Percentiles rank a stretch among this genome's conserved stretches.
Conservation (phyloP, 2,888 invertebrate genomes). For the Elegia similella region DNA sequence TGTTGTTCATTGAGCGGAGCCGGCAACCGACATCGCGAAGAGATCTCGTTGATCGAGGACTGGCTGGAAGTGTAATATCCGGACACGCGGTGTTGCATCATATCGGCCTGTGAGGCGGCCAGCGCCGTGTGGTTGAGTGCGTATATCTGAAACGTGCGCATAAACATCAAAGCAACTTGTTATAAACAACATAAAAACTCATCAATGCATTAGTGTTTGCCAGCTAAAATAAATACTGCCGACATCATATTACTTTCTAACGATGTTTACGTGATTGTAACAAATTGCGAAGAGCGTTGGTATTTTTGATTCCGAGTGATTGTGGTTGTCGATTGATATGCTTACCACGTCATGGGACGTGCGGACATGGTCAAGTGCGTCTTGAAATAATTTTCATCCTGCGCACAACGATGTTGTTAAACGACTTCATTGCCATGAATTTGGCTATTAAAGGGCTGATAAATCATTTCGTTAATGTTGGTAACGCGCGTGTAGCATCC, state of each 20-base stretch:
- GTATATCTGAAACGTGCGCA: constrained; percentile 74
- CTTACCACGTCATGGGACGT: no score
- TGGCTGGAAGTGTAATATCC: constrained; percentile 95
- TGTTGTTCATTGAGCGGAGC: constrained; percentile 83
- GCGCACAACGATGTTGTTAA: no score
- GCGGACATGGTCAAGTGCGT: no score
- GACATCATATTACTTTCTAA: not conserved
- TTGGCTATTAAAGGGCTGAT: no score
- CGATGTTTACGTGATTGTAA: not conserved
- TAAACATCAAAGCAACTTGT: constrained; percentile 1
- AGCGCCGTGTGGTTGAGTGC: constrained; percentile 82
- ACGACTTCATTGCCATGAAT: no score
- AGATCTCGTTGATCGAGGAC: constrained; percentile 80
- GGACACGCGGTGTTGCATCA: constrained; percentile 90
- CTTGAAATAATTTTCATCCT: no score
- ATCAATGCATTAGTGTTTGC: not conserved
- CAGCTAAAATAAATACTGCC: not conserved
- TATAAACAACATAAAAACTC: not conserved
- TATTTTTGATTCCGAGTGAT: no score
- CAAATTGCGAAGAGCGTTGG: no score
- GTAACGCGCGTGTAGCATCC: no score
- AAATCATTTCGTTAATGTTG: no score
- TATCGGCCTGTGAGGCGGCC: constrained; percentile 85
- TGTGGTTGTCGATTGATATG: no score
- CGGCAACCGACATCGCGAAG: constrained; percentile 58